A percentile compares a stretch with the other conserved stretches of the same genome.
Evolutionary conservation across 2,888 invertebrate species (phyloP).

Genomic region (Ophraella communa): DNA sequence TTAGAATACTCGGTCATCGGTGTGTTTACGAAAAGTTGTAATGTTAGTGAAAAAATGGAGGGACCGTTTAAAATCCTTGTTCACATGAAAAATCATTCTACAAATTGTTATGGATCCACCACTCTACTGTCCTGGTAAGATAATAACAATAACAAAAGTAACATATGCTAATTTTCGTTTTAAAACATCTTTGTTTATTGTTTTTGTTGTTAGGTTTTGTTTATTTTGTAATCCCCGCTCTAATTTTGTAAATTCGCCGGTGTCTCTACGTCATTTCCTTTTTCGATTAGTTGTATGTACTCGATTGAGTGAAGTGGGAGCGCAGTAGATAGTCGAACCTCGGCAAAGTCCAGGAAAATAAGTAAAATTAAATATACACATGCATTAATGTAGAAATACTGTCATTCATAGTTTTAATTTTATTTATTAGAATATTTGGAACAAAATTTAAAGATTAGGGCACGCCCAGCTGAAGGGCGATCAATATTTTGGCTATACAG

Average conservation of each 20-base stretch:
- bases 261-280: constrained; percentile 5
- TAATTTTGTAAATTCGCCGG: background rate
- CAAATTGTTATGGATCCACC: constrained; percentile 55
- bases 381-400: background rate
- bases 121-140: constrained; percentile 56
- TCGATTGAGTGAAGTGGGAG: background rate
- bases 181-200: background rate
- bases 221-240: constrained; percentile 3
- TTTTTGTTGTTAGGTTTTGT: background rate
- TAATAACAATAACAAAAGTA: constrained; percentile 16
- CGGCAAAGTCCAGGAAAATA: background rate
- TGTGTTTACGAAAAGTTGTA: constrained; percentile 47
- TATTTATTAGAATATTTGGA: constrained; percentile 33
- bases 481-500: constrained; percentile 54
- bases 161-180: background rate
- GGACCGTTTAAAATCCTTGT: constrained; percentile 45
- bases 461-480: constrained; percentile 51
- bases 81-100: constrained; percentile 42
- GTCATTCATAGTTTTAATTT: background rate
- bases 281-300: background rate
- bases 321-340: background rate
- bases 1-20: constrained; percentile 33
- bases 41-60: constrained; percentile 55
- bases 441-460: constrained; percentile 47
- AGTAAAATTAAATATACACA: background rate